phyloP scores from a whole-genome alignment of 2,888 invertebrate genomes.

The Drosophila macrospina region DNA sequence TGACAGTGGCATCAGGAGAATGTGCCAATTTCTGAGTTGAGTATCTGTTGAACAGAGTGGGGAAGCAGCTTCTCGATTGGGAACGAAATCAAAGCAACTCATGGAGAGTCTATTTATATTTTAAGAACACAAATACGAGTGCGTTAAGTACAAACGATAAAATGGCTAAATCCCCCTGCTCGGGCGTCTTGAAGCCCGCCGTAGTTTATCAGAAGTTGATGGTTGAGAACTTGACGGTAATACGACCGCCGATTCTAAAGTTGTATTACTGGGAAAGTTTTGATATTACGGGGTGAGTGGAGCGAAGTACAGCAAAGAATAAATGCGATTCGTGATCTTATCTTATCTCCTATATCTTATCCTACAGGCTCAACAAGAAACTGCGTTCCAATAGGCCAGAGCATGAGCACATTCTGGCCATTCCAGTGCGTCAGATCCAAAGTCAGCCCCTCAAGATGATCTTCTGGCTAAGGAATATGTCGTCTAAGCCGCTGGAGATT shows the following conservation, averaged over 20 bases:
- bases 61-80: no score
- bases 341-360: no score
- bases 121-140: constrained; percentile 3
- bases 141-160: neutral
- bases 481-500: constrained; percentile 47
- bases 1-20: no score
- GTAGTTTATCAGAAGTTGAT: constrained; percentile 64
- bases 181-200: constrained; percentile 24
- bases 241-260: constrained; percentile 76
- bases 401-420: constrained; percentile 63
- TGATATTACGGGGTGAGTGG: constrained; percentile 69
- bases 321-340: neutral
- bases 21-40: no score
- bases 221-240: constrained; percentile 78
- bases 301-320: no score
- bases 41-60: no score
- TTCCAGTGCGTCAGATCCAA: constrained; percentile 77
- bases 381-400: constrained; percentile 53
- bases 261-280: constrained; percentile 79
- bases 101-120: neutral
- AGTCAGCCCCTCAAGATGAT: constrained; percentile 76
- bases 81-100: constrained; percentile 13
- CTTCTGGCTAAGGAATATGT: constrained; percentile 77
- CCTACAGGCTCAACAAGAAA: constrained; percentile 71
- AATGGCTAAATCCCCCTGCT: constrained; percentile 36